Evolutionary conservation across 1,140 invertebrate genomes (phyloP).

Genomic region (Ceratosolen solmsi): DNA sequence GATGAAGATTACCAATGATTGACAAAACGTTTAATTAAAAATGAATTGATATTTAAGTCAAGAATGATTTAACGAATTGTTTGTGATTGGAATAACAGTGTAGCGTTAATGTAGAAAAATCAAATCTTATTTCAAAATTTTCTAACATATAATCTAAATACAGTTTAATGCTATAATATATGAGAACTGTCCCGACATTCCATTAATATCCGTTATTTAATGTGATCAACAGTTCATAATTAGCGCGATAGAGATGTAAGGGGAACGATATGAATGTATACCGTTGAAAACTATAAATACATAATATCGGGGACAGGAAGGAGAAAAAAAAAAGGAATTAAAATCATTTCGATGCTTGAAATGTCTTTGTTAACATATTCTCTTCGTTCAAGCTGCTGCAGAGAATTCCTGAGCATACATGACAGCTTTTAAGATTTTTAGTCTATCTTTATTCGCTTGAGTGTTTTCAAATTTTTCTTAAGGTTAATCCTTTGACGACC

Average conservation of each 20-base stretch:
- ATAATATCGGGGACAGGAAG: neutral
- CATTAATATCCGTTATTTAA: neutral
- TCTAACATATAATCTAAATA: too few species aligned
- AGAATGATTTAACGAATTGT: too few species aligned
- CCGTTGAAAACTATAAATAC: neutral
- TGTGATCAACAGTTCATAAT: neutral
- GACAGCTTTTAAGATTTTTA: slow-evolving; percentile 23
- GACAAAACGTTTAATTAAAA: too few species aligned
- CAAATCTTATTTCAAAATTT: too few species aligned
- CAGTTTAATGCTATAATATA: too few species aligned
- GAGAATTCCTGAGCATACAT: neutral
- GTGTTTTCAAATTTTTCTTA: slow-evolving; percentile 29
- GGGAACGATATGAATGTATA: neutral
- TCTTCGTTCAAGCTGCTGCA: neutral
- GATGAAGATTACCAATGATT: too few species aligned
- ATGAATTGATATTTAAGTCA: too few species aligned
- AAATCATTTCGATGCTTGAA: slow-evolving; percentile 23
- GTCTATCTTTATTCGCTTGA: neutral
- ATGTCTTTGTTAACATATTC: neutral
- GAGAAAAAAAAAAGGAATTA: slow-evolving; percentile 38
- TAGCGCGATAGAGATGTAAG: neutral
- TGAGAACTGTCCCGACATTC: too few species aligned
- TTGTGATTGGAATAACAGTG: too few species aligned
- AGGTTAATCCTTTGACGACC: slow-evolving; percentile 36
- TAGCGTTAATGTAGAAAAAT: too few species aligned